Conservation (phyloP, 1,140 invertebrate genomes). For the Nomia melanderi region DNA sequence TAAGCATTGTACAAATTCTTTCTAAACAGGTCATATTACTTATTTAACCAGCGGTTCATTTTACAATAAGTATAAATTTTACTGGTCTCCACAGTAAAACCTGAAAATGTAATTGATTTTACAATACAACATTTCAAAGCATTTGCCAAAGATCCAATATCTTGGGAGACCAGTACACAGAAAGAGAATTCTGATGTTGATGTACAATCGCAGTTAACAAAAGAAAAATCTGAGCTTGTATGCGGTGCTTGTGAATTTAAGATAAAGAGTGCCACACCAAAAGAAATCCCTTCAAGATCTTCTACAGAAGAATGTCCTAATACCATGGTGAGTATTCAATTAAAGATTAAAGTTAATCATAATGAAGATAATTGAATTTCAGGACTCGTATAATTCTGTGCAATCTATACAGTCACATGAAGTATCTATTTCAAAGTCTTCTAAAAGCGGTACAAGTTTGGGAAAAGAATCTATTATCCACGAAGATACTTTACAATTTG, state of each 20-base stretch:
- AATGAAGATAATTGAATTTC: background rate
- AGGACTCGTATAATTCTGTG: background rate
- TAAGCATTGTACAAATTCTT: conserved; percentile 31
- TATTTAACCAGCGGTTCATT: background rate
- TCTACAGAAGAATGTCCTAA: background rate
- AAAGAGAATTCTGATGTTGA: conserved; percentile 16
- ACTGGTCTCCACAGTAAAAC: conserved; percentile 77
- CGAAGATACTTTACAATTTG: background rate
- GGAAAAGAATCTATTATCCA: background rate
- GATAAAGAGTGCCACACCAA: background rate
- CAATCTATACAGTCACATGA: background rate
- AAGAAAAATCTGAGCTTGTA: background rate
- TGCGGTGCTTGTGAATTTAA: conserved; percentile 11
- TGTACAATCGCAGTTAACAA: conserved; percentile 7
- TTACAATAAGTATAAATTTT: conserved; percentile 8
- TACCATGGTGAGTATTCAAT: background rate
- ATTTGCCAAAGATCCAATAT: conserved; percentile 76
- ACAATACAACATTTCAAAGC: conserved; percentile 83
- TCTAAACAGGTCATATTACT: conserved; percentile 32
- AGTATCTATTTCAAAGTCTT: background rate
- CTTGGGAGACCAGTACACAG: conserved; percentile 13
- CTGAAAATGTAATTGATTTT: conserved; percentile 82
- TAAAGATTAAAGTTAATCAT: background rate
- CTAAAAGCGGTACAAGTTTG: background rate
- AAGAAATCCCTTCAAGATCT: background rate